Percentiles rank a stretch among this genome's conserved stretches.
These are phyloP conservation scores for Acanthis flammea DNA, from an alignment of 2,797 vertebrate species.

Conservation along the genomic window DNA sequence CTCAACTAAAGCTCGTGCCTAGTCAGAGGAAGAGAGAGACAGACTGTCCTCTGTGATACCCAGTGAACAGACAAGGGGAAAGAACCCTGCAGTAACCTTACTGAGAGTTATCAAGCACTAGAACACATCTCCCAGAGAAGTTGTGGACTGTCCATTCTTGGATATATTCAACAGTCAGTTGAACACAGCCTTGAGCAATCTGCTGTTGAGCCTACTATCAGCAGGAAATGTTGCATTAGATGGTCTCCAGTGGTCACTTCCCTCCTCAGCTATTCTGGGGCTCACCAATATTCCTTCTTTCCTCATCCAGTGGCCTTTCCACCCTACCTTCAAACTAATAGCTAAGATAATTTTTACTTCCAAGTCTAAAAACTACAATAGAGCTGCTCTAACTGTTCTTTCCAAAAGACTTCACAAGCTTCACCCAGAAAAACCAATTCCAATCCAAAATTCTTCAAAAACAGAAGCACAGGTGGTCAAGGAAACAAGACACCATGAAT, in stretches of 20 bases:
- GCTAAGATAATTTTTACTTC: not conserved
- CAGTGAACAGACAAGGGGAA: not conserved
- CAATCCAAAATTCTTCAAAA: slow-evolving; percentile 48
- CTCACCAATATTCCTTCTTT: not conserved
- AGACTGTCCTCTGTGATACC: not conserved
- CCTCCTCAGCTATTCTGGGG: not conserved
- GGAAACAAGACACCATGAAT: not conserved
- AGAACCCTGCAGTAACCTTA: rapidly evolving
- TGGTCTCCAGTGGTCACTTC: not conserved
- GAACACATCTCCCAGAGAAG: not conserved
- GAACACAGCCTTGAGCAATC: not conserved
- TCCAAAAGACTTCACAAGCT: not conserved
- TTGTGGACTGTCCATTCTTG: not conserved
- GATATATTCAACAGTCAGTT: not conserved
- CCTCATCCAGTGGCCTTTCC: not conserved
- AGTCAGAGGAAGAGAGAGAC: not conserved
- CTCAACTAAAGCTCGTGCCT: rapidly evolving
- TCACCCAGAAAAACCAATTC: not conserved
- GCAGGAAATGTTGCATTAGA: not conserved
- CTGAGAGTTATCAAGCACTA: not conserved
- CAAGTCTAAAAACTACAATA: not conserved
- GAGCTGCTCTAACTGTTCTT: not conserved
- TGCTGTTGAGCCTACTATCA: not conserved
- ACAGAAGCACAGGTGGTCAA: not conserved
- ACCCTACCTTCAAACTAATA: not conserved